Evolutionary conservation across 2,113 vertebrate species (phyloP).

Genomic region (Tragelaphus imberbis): DNA sequence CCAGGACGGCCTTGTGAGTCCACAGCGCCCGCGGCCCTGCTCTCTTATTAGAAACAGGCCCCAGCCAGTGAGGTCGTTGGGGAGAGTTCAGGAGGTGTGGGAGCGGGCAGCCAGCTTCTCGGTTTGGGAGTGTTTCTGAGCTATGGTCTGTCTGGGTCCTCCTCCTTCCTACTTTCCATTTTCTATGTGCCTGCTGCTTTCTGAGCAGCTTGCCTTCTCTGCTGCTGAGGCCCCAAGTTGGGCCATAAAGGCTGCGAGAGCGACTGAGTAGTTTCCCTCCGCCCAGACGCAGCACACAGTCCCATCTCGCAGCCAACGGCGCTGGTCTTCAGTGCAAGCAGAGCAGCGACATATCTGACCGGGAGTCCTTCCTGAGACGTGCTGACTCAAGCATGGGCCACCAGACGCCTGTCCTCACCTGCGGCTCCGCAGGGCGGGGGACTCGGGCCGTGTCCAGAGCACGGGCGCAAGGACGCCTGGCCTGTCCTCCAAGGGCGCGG

Average conservation of each 20-base stretch:
- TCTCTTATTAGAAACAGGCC: conserved; percentile 48
- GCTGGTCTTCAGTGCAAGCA: not conserved
- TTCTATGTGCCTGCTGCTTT: not conserved
- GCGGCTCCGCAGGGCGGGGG: not conserved
- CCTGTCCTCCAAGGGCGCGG: too few species aligned
- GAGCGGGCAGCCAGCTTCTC: not conserved
- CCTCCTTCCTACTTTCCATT: not conserved
- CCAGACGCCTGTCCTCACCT: not conserved
- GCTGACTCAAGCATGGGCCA: not conserved
- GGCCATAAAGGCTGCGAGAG: not conserved
- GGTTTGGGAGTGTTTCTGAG: not conserved
- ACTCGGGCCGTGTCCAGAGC: too few species aligned
- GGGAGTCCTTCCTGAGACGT: not conserved
- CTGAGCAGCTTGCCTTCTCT: not conserved
- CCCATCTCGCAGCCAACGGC: not conserved
- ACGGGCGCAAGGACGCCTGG: too few species aligned
- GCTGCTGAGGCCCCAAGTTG: not conserved
- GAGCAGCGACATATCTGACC: not conserved
- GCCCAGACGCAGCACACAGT: not conserved
- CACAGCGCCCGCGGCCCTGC: not conserved
- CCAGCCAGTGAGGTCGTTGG: rapidly evolving
- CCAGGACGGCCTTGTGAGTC: not conserved
- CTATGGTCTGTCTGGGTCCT: not conserved
- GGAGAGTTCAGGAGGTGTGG: not conserved
- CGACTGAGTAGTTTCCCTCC: not conserved